Base-by-base conservation (phyloP, 2,113 vertebrate genomes). In the Meleagris gallopavo region DNA sequence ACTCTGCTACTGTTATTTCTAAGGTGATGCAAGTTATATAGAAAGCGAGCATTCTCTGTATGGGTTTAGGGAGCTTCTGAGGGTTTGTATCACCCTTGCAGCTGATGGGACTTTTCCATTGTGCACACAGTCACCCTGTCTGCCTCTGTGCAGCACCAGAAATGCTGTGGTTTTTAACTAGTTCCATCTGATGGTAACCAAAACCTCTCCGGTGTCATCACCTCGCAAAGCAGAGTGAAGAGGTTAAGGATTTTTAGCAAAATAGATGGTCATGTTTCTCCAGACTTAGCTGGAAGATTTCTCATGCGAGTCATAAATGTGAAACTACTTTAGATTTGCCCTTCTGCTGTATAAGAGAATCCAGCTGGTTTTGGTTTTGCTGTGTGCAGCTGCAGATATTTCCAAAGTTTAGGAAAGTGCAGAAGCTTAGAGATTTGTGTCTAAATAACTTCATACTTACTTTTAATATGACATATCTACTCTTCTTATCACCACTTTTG, bases 341-440 rank as follows among this genome's bases (percentile, higher is more conserved):
- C 27, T 74, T 83, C 67, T 61, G 8, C 57, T 79, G 8, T 62
- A 4, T 50, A 62, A 82, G 41, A 62, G 13, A 57, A 45, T 81
- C 60, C 83, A 90, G n/a, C 77, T 96, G 83, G 6, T 82, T 90
- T 83, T 57, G 45, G 13, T 91, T 92, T 92, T 83, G 20, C 62
- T 86, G 11, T 69, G 24, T 94, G 58, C 80, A 89, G 74, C 83
- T 93, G 94, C 57, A 93, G 29, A 58, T 76, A 61, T 7, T 90
- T 81, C 20, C 14, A 54, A 57, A 80, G 57, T 81, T 82, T 69
- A 57, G 52, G 52, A 65, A 71, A 69, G 25, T 24, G 24, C 38
- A 62, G 65, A 45, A 58, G 34, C 30, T 82, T 87, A 36, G 30
- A 76, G 15, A 66, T 71, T 16, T 20, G 13, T 75, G 64, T 73